Base-by-base conservation (phyloP, 2,113 vertebrate species). In the Salvelinus sp. region DNA sequence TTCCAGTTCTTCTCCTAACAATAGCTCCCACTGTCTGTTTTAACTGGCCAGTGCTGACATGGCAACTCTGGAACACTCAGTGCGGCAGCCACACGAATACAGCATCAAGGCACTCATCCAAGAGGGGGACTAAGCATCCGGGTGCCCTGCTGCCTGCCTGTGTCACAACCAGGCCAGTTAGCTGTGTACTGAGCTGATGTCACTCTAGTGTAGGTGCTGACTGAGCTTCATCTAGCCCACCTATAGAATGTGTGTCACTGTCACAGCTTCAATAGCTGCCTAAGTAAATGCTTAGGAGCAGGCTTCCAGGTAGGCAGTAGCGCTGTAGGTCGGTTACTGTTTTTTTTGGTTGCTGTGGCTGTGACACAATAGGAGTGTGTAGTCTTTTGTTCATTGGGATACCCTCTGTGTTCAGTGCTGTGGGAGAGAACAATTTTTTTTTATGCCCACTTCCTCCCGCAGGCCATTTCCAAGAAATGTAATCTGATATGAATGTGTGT, bases 391-490 rank as follows among this genome's bases (percentile, higher is more conserved):
- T 44, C 38, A 44, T 44, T 10, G 38, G 38, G 9, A 44, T 44
- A 2, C 38, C 38, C 38, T 44, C 38, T 44, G 38, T 44, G 38
- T 44, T 12, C 38, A 44, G 38, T 44, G 38, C 38, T 44, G 38
- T 44, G 38, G 38, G 38, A 44, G 9, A 10, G 38, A 44, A 44
- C 38, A 60, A 2, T 74, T 72, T 54, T 22, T 22, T 44, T 44
- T 44, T 77, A 77, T 77, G 81, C 81, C 87, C 85, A 87, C 83
- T 89, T 91, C 89, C 86, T 91, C 81, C 80, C 77, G 75, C 83
- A 73, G 80, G 86, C 64, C 84, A 85, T 83, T 91, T 90, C 88
- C 85, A 78, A 83, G 85, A 91, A 89, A 78, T 88, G 89, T 82
- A 92, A 92, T 86, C 73, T 86, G 89, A 91, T 90, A 89, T 86